Conservation (phyloP, 37 sponge, comb jelly and placozoan genomes). For the Bolinopsis microptera region DNA sequence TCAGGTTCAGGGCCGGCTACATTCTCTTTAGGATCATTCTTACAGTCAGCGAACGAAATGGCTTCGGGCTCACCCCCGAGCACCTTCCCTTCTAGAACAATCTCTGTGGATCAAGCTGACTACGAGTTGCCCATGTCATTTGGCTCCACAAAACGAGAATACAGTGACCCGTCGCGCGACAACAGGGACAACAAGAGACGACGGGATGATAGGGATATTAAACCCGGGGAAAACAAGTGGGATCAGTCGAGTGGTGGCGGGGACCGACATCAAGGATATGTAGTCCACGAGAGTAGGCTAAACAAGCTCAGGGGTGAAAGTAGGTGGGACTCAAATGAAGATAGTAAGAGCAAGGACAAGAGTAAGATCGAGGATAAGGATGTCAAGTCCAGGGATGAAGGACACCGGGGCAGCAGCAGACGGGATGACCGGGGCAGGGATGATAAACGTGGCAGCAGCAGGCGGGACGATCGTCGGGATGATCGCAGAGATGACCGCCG, state of each 20-base stretch:
- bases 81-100: background rate
- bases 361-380: background rate
- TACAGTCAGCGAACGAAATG: background rate
- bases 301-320: background rate
- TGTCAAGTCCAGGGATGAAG: background rate
- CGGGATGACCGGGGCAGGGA: background rate
- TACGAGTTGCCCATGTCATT: slow-evolving; percentile 26
- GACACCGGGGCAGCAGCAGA: background rate
- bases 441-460: background rate
- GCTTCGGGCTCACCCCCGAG: background rate
- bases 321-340: background rate
- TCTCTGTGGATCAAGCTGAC: background rate
- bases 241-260: background rate
- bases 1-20: background rate
- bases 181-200: slow-evolving; percentile 23
- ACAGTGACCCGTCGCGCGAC: background rate
- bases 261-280: background rate
- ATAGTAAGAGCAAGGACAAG: background rate
- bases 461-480: slow-evolving; percentile 46
- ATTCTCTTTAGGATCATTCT: slow-evolving; percentile 38
- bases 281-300: background rate
- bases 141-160: slow-evolving; percentile 2
- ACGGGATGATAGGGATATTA: background rate
- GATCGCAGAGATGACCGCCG: slow-evolving; percentile 1
- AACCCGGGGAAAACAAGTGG: background rate